Evolutionary conservation across 92 coral and sea anemone genomes (phyloP), one percentile per base, ranked within the genome.

Genomic region (Porites lobata): DNA sequence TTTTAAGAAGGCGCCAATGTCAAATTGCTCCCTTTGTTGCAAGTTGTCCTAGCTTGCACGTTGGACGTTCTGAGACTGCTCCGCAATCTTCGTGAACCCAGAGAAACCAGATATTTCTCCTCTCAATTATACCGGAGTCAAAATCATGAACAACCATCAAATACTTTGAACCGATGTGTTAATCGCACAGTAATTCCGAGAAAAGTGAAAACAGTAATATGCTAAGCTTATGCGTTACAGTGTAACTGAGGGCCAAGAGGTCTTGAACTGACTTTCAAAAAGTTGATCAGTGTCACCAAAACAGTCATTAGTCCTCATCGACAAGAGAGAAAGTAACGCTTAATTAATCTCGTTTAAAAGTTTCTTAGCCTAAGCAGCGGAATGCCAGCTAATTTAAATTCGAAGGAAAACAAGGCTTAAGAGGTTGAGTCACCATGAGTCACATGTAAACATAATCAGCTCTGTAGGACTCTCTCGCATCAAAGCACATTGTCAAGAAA

Each of bases 381-480:
- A 26, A 53, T 81, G 53, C 13, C 3, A 17, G 9, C 86, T 70
- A 72, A 70, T 82, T 62, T 58, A 57, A 82, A 82, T 82, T 26
- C 77, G 54, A 21, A 71, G 54, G 69, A 81, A 8, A 75, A 20
- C 78, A 75, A 75, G 21, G n/a, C 15, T 22, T 75, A 10, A 52
- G 15, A 13, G 14, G 47, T 38, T 38, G 47, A 38, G 47, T 38
- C 47, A 38, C 47, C 47, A 38, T 57, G 8, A 47, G 12, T 18
- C 32, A n/a, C 29, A 19, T 22, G 78, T 61, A 82, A 82, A 82
- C 69, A 70, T 22, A 58, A 57, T 82, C 66, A 29, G 65, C 64
- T 0, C 75, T 2, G 75, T 47, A 8, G n/a, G 77, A 2, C 57
- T 82, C 32, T 56, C 56, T 82, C 71, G 86, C 86, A 81, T 81